These are phyloP conservation scores for Neostethus bicornis DNA, from an alignment of 2,797 vertebrate genomes.

Conservation along the genomic window DNA sequence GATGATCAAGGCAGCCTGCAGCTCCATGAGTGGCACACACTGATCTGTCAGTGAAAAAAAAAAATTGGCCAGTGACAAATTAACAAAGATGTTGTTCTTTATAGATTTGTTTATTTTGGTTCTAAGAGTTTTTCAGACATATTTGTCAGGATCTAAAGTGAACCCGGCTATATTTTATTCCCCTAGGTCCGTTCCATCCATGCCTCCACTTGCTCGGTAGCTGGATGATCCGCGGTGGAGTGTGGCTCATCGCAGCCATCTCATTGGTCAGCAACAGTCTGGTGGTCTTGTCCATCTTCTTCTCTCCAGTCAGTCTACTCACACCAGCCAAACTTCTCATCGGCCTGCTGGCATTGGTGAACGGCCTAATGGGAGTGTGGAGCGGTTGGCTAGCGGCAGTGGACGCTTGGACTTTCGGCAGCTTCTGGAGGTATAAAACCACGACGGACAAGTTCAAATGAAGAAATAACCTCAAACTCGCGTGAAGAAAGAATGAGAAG, in stretches of 20 bases:
- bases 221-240: conserved; percentile 90
- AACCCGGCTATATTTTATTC: background rate
- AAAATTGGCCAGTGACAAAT: too few species aligned
- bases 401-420: conserved; percentile 89
- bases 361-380: conserved; percentile 86
- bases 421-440: conserved; percentile 77
- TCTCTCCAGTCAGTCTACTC: conserved; percentile 71
- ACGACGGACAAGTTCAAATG: background rate
- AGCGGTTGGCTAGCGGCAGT: conserved; percentile 84
- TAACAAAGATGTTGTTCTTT: too few species aligned
- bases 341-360: conserved; percentile 85
- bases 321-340: conserved; percentile 86
- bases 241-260: conserved; percentile 87
- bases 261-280: conserved; percentile 86
- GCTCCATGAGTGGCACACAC: too few species aligned
- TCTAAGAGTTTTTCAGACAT: too few species aligned
- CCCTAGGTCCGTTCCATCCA: conserved; percentile 88
- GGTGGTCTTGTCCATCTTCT: conserved; percentile 85
- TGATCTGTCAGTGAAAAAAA: too few species aligned
- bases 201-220: conserved; percentile 90
- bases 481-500: too few species aligned
- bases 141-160: background rate
- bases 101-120: too few species aligned
- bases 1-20: too few species aligned
- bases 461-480: too few species aligned